These are phyloP conservation scores for Leptopilina boulardi DNA, from an alignment of 1,140 invertebrate species.

Conservation along the genomic window DNA sequence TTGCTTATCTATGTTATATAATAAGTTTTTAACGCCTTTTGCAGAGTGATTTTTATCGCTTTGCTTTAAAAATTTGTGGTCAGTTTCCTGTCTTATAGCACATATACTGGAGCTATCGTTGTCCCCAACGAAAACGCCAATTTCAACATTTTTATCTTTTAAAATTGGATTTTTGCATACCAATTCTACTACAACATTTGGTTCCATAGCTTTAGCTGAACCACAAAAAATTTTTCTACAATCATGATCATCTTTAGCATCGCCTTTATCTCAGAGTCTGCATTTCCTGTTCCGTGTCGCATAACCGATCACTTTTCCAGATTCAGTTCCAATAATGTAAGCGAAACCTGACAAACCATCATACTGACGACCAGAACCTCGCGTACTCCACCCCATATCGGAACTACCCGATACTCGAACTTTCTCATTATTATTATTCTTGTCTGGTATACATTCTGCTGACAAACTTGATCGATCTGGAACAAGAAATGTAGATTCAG, in stretches of 20 bases:
- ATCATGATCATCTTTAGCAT: slow-evolving; percentile 25
- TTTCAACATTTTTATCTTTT: slow-evolving; percentile 17
- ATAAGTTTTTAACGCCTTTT: slow-evolving; percentile 29
- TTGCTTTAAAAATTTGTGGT: slow-evolving; percentile 37
- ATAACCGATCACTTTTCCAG: slow-evolving; percentile 39
- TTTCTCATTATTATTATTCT: neutral
- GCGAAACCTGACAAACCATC: slow-evolving; percentile 37
- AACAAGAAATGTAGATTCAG: neutral
- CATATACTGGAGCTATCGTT: slow-evolving; percentile 19
- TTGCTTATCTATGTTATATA: slow-evolving; percentile 42
- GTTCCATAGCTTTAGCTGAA: slow-evolving; percentile 39
- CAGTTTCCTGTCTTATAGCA: slow-evolving; percentile 4
- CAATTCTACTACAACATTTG: slow-evolving; percentile 23
- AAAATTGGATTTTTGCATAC: slow-evolving; percentile 36
- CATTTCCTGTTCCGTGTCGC: slow-evolving; percentile 36
- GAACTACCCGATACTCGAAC: slow-evolving; percentile 35
- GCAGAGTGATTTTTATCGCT: slow-evolving; percentile 36
- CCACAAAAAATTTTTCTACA: slow-evolving; percentile 35
- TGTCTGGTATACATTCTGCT: slow-evolving; percentile 1
- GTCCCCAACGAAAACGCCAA: slow-evolving; percentile 27
- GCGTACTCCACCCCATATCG: slow-evolving; percentile 40
- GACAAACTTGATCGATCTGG: slow-evolving; percentile 13
- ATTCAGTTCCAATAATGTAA: slow-evolving; percentile 34
- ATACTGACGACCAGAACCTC: slow-evolving; percentile 37
- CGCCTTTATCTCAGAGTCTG: slow-evolving; percentile 33